Percentiles rank a stretch among this genome's conserved stretches.
Evolutionary conservation across 2,888 invertebrate species (phyloP).

Genomic region (Peribatodes rhomboidaria): DNA sequence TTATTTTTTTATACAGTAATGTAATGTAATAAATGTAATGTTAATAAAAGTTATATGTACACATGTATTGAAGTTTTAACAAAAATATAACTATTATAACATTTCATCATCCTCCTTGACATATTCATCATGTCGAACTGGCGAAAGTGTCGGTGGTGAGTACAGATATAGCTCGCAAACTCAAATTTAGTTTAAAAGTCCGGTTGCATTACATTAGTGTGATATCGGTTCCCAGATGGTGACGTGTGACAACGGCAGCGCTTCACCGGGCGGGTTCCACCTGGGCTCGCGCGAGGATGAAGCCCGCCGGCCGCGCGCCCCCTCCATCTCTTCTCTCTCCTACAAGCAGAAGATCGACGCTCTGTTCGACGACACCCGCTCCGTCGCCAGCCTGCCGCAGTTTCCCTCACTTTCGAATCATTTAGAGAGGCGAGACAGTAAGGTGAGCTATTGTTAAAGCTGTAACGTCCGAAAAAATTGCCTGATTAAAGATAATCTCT

Average conservation of each 20-base stretch:
- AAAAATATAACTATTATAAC: no score
- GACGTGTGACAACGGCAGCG: constrained; percentile 76
- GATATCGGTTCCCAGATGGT: constrained; percentile 72
- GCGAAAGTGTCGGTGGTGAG: no score
- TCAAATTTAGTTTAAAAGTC: no score
- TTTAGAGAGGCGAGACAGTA: constrained; percentile 70
- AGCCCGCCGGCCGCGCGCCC: constrained; percentile 71
- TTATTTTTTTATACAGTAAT: no score
- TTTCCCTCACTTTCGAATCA: constrained; percentile 58
- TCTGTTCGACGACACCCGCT: constrained; percentile 92
- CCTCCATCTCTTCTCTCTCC: constrained; percentile 86
- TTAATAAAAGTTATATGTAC: no score
- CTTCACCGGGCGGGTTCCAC: constrained; percentile 76
- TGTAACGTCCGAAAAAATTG: not conserved
- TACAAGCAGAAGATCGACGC: constrained; percentile 95
- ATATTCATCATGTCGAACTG: no score
- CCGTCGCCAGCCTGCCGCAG: constrained; percentile 81
- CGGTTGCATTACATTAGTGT: no score
- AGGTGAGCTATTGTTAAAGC: constrained; percentile 53
- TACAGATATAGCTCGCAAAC: no score
- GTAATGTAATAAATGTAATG: no score
- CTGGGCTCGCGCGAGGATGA: constrained; percentile 78
- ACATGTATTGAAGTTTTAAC: no score
- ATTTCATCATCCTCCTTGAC: no score
- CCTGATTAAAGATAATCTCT: no score